Evolutionary conservation across 64 coral and sea anemone species (phyloP).

Genomic region (Anthopleura sola): DNA sequence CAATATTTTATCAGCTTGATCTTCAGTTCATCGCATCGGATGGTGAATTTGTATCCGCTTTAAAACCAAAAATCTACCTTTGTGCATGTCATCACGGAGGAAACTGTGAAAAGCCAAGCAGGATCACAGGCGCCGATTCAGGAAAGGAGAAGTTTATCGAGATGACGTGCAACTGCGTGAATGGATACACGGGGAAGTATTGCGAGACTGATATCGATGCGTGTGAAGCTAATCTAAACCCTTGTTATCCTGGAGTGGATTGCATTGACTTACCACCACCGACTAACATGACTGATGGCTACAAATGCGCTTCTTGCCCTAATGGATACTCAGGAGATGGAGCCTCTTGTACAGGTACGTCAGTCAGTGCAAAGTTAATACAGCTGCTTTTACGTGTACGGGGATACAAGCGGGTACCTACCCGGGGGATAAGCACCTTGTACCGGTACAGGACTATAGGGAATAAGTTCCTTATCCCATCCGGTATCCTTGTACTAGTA

Average conservation of each 20-base stretch:
- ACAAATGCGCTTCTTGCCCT: slow-evolving; percentile 19
- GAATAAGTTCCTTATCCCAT: too few species aligned
- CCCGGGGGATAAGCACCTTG: too few species aligned
- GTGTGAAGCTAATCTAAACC: slow-evolving; percentile 29
- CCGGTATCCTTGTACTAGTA: too few species aligned
- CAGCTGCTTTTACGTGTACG: too few species aligned
- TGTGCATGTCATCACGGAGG: slow-evolving; percentile 34
- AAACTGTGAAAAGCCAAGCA: background rate
- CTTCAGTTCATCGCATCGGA: slow-evolving; percentile 10
- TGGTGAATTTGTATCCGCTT: background rate
- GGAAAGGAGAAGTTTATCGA: background rate
- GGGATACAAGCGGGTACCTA: too few species aligned
- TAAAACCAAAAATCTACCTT: slow-evolving; percentile 15
- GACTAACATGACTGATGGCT: slow-evolving; percentile 19
- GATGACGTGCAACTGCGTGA: background rate
- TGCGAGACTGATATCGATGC: slow-evolving; percentile 33
- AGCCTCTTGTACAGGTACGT: slow-evolving; percentile 17
- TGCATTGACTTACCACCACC: slow-evolving; percentile 15
- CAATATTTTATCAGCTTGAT: background rate
- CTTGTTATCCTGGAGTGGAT: slow-evolving; percentile 21
- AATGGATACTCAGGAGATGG: slow-evolving; percentile 12
- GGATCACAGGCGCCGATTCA: background rate
- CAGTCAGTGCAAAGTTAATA: too few species aligned
- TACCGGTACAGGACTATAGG: too few species aligned
- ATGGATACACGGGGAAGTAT: slow-evolving; percentile 16